Evolutionary conservation across 2,888 invertebrate genomes (phyloP), one percentile per base, ranked within the genome.

Genomic region (Aleiodes leptofemur): DNA sequence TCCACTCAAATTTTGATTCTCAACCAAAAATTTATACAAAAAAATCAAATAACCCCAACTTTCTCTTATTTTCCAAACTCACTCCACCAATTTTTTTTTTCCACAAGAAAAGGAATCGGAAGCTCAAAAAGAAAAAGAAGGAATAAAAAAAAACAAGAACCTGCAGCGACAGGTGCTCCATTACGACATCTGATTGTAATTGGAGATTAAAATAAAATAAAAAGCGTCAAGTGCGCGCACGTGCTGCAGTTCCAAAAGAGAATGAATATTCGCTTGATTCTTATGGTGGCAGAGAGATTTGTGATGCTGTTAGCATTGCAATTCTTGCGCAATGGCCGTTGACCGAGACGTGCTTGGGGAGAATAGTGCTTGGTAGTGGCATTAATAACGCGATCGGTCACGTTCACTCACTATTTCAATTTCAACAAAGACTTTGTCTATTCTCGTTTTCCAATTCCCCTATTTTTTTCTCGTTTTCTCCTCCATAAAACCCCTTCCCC

Each of bases 381-480:
- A 48, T 56, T 70, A 56, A 69, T 73, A 69, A 51, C 74, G 59
- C 71, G 38, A 71, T 64, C 64, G 64, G 73, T 75, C 73, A 77
- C 77, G 78, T 78, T 73, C 59, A 57, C 69, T 72, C 77, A 43
- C 72, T 51, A 56, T 59, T 51, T 57, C 23, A 11, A 48, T 64
- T 64, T 43, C 64, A 64, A 64, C 64, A 64, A 64, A 64, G 64
- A 64, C 64, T 43, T 43, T 69, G 51, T 72, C 74, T 77, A 78
- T 78, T 78, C 71, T 69, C 61, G 76, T 73, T 43, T 43, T 43
- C 43, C 4, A 43, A 78, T 78, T 78, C 71, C 71, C 61, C 74
- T 71, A 72, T 14, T 48, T 69, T 77, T 75, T 73, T 75, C 73
- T 72, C 61, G n/a, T 51, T 34, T 14, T 55, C 50, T 31, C 8